Percentiles rank a stretch among this genome's conserved stretches.
Evolutionary conservation across 2,888 invertebrate genomes (phyloP).

Genomic region (Trichogramma dendrolimi): DNA sequence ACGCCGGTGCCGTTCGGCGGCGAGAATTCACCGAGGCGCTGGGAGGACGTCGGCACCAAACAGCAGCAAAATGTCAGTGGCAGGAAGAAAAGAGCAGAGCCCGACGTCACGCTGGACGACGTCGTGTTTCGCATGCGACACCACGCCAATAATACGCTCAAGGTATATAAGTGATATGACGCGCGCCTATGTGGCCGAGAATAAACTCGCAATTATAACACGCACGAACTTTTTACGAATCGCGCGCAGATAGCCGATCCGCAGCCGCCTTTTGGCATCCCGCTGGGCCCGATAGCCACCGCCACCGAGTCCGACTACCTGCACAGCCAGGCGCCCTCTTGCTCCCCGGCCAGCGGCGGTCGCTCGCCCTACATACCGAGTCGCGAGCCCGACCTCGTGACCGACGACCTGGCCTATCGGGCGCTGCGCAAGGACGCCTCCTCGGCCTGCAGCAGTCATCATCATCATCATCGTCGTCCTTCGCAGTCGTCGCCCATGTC

Average conservation of each 20-base stretch:
- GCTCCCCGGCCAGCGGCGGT: slow-evolving; percentile 34
- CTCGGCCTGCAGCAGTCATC: slow-evolving; percentile 6
- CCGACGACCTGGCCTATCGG: slow-evolving; percentile 83
- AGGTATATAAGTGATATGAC: slow-evolving; percentile 53
- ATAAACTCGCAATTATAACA: too few species aligned
- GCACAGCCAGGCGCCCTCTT: slow-evolving; percentile 51
- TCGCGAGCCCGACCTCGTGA: slow-evolving; percentile 75
- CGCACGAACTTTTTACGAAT: slow-evolving; percentile 55
- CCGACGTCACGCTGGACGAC: slow-evolving; percentile 79
- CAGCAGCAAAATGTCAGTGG: neutral
- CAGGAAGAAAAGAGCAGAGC: slow-evolving; percentile 57
- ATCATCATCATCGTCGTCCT: neutral
- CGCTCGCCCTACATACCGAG: slow-evolving; percentile 63
- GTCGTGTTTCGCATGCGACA: slow-evolving; percentile 78
- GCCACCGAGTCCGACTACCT: slow-evolving; percentile 81
- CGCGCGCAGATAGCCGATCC: slow-evolving; percentile 67
- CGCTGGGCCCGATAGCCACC: slow-evolving; percentile 75
- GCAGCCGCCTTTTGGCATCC: slow-evolving; percentile 88
- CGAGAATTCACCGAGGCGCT: slow-evolving; percentile 35
- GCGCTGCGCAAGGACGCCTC: slow-evolving; percentile 74
- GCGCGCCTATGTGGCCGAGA: too few species aligned
- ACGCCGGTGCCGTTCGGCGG: slow-evolving; percentile 59
- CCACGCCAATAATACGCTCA: slow-evolving; percentile 67
- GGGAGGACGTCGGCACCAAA: slow-evolving; percentile 26
- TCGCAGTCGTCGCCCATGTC: too few species aligned